Evolutionary conservation across 1,140 invertebrate species (phyloP).

Genomic region (Ectropis grisescens): DNA sequence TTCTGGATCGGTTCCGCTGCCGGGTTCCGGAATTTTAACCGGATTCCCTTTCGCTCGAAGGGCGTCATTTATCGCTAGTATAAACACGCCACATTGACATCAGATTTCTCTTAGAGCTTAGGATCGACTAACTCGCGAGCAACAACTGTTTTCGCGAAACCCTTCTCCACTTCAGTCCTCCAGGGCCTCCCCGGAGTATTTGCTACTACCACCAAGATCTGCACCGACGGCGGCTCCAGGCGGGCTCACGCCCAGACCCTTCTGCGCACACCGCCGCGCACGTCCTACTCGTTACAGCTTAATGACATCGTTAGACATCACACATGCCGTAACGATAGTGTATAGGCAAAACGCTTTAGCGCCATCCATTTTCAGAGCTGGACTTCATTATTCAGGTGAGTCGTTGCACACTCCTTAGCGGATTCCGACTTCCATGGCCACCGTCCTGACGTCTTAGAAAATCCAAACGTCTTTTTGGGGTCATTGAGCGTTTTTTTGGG

Average conservation of each 20-base stretch:
- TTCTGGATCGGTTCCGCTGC: constrained; percentile 77
- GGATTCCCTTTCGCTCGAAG: constrained; percentile 78
- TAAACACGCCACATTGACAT: constrained; percentile 65
- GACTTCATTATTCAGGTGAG: constrained; percentile 88
- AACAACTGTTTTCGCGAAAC: constrained; percentile 93
- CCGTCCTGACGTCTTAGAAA: constrained; percentile 89
- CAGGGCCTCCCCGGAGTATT: constrained; percentile 87
- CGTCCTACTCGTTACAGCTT: constrained; percentile 75
- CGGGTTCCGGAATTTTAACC: constrained; percentile 82
- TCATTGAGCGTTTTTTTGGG: constrained; percentile 72
- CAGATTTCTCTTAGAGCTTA: constrained; percentile 79
- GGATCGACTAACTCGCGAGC: constrained; percentile 91
- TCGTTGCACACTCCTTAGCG: constrained; percentile 92
- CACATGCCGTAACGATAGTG: constrained; percentile 55
- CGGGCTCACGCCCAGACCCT: constrained; percentile 82
- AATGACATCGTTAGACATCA: constrained; percentile 22
- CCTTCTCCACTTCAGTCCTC: constrained; percentile 91
- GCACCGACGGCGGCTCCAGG: constrained; percentile 84
- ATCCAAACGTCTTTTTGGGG: constrained; percentile 90
- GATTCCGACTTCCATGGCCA: constrained; percentile 92
- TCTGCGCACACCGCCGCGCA: constrained; percentile 80
- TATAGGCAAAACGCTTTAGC: constrained; percentile 84
- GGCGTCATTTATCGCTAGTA: constrained; percentile 43
- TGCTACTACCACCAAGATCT: constrained; percentile 92
- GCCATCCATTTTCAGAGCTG: constrained; percentile 94